Evolutionary conservation across 2,797 vertebrate species (phyloP).

Genomic region (Hippocampus kuda): DNA sequence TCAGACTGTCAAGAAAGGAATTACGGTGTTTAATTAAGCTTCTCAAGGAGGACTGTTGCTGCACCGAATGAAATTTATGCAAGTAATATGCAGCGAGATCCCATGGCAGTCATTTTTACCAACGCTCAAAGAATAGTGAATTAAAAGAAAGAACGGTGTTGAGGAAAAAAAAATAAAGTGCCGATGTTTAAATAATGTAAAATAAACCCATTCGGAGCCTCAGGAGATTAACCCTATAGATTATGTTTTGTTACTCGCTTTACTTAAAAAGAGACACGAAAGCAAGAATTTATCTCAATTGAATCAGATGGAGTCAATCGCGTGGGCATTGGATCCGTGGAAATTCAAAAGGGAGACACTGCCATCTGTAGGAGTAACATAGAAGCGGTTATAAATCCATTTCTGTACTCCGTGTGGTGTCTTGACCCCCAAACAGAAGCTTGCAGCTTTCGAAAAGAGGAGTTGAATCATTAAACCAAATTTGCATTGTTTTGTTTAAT

Average conservation of each 20-base stretch:
- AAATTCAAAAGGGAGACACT: conserved; percentile 41
- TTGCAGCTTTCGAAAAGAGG: too few relatives aligned
- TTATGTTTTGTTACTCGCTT: not conserved
- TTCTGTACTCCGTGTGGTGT: too few relatives aligned
- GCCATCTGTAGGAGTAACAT: conserved; percentile 48
- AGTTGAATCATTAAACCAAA: too few relatives aligned
- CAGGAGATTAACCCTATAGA: not conserved
- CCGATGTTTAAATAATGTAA: not conserved
- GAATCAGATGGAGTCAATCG: conserved; percentile 1
- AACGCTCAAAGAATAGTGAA: not conserved
- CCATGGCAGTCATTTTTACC: conserved; percentile 23
- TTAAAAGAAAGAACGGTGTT: not conserved
- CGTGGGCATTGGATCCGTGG: conserved; percentile 7
- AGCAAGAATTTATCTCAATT: conserved; percentile 2
- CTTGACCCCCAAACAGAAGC: too few relatives aligned
- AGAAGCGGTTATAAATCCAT: not conserved
- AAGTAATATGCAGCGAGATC: conserved; percentile 38
- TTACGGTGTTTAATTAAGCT: conserved; percentile 44
- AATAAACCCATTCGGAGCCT: not conserved
- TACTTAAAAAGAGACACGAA: not conserved
- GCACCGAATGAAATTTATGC: conserved; percentile 35
- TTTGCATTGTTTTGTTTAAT: too few relatives aligned
- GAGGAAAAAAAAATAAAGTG: not conserved
- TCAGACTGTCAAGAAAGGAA: conserved; percentile 27
- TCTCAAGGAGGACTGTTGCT: conserved; percentile 36